Conservation (phyloP, 2,113 vertebrate genomes). For the Bothrops jararaca region DNA sequence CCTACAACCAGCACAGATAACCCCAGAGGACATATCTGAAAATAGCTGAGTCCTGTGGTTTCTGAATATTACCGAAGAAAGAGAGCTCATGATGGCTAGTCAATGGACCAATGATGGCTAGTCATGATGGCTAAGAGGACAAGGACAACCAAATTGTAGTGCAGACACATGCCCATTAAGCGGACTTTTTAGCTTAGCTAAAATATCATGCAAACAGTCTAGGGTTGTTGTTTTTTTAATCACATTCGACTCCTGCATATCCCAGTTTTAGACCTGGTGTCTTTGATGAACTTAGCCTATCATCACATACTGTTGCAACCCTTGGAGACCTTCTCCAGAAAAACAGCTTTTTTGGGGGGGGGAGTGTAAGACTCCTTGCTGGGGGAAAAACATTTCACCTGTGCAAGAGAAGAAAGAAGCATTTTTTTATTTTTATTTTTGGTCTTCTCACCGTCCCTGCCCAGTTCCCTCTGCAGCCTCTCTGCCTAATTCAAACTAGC, state of each 20-base stretch:
- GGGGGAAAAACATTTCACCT: not conserved
- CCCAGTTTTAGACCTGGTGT: not conserved
- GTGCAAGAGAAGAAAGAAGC: not conserved
- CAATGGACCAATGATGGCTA: not conserved
- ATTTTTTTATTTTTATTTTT: not conserved
- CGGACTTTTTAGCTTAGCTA: not conserved
- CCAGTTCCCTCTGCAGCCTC: not conserved
- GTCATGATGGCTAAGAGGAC: not conserved
- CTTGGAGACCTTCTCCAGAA: not conserved
- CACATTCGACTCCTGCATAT: not conserved
- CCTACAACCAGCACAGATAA: slow-evolving; percentile 5
- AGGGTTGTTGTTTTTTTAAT: not conserved
- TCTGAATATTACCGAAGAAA: not conserved
- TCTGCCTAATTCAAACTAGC: slow-evolving; percentile 10
- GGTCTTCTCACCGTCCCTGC: not conserved
- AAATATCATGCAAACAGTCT: not conserved
- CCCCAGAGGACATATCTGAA: not conserved
- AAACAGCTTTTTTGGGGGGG: not conserved
- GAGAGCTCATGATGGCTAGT: not conserved
- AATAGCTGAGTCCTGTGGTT: not conserved
- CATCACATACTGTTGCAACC: not conserved
- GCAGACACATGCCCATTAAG: not conserved
- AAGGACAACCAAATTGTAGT: no score
- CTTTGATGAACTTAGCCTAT: not conserved
- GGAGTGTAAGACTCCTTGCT: not conserved